These are phyloP conservation scores for Cancer borealis DNA, from an alignment of 2,888 invertebrate genomes.

Conservation along the genomic window DNA sequence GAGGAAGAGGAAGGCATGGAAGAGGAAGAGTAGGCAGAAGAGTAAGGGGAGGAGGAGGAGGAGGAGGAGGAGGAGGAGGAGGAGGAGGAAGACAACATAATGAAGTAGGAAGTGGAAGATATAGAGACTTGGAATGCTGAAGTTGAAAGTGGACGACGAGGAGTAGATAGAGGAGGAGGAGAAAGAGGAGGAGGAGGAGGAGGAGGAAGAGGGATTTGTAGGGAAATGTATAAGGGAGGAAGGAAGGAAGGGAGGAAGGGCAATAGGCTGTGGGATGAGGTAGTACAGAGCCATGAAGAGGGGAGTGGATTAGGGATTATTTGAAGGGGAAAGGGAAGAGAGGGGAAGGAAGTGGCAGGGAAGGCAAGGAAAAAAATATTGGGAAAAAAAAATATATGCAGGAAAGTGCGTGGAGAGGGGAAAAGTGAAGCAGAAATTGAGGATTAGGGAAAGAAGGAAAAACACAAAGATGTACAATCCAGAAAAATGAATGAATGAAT, in stretches of 20 bases:
- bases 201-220: not conserved
- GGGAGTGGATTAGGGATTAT: conserved; percentile 4
- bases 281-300: not conserved
- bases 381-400: not conserved
- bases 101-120: not conserved
- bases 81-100: not conserved
- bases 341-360: not conserved
- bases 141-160: not conserved
- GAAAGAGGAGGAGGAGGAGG: not conserved
- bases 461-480: not conserved
- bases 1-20: not conserved
- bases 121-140: too few relatives aligned
- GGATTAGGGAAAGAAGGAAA: not conserved
- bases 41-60: not conserved
- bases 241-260: not conserved
- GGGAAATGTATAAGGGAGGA: not conserved
- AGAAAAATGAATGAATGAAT: not conserved
- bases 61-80: not conserved
- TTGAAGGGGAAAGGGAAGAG: not conserved
- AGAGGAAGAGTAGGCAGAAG: not conserved
- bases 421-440: not conserved
- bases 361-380: not conserved
- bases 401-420: not conserved
- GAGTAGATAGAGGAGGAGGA: not conserved
- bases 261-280: conserved; percentile 19